Conservation (phyloP, 2,888 invertebrate genomes). For the Odontocolon sp. region DNA sequence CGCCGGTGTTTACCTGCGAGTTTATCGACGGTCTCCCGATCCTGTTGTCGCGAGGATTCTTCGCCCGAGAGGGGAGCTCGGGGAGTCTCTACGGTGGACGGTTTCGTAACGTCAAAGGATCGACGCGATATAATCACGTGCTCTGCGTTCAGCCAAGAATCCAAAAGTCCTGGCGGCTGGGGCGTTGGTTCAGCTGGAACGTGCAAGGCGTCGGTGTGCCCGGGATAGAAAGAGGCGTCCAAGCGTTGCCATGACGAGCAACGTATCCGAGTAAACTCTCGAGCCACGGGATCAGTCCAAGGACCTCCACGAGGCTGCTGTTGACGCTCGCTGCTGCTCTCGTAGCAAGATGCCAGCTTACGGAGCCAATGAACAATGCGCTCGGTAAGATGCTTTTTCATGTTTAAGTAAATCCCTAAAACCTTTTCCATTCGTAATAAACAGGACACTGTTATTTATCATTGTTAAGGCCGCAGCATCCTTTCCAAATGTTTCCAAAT, state of each 20-base stretch:
- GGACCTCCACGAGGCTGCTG: conserved; percentile 16
- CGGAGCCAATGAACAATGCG: background rate
- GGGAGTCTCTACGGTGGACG: no score
- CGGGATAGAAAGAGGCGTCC: conserved; percentile 38
- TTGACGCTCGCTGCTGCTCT: background rate
- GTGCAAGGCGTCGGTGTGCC: background rate
- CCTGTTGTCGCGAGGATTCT: background rate
- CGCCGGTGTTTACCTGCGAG: conserved; percentile 48
- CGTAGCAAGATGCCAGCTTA: background rate
- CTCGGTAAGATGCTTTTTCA: background rate
- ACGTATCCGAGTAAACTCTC: conserved; percentile 44
- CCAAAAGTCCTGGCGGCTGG: background rate
- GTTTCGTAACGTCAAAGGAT: no score
- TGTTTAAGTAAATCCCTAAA: no score
- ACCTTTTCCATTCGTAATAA: no score
- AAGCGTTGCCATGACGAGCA: conserved; percentile 58
- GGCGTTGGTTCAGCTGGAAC: conserved; percentile 42
- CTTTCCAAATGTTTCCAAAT: no score
- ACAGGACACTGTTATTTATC: background rate
- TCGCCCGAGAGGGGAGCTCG: no score
- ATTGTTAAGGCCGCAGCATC: no score
- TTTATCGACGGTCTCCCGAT: background rate
- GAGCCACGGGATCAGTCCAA: conserved; percentile 9
- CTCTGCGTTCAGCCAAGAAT: no score
- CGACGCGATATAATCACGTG: no score